These are phyloP conservation scores for Lates japonicus DNA, from an alignment of 2,797 vertebrate genomes.

Conservation along the genomic window DNA sequence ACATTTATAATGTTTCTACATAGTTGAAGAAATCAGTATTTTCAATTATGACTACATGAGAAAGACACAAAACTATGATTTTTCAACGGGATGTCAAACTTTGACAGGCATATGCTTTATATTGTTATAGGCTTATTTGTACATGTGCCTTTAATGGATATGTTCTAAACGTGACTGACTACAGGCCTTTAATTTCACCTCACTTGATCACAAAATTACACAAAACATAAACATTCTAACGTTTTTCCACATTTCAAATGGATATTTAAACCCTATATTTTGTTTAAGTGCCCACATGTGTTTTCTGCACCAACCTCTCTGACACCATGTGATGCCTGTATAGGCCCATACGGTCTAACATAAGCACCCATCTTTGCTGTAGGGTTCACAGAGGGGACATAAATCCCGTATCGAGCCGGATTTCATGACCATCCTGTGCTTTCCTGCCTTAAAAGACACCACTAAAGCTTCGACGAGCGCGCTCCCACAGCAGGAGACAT, in stretches of 20 bases:
- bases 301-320: constrained; percentile 46
- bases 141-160: background rate
- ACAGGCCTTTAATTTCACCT: background rate
- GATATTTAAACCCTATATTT: background rate
- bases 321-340: constrained; percentile 60
- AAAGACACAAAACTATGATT: background rate
- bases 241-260: background rate
- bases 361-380: constrained; percentile 37
- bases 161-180: background rate
- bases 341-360: constrained; percentile 56
- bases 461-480: constrained; percentile 12
- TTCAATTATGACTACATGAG: background rate
- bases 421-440: constrained; percentile 22
- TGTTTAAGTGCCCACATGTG: constrained; percentile 44
- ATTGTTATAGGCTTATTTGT: background rate
- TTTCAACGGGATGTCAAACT: background rate
- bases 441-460: background rate
- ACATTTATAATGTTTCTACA: background rate
- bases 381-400: constrained; percentile 43
- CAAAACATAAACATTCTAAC: background rate
- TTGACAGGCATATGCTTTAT: background rate
- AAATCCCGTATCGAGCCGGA: constrained; percentile 6
- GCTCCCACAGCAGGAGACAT: constrained; percentile 28
- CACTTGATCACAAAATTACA: background rate
- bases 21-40: background rate